Evolutionary conservation across 2,113 vertebrate species (phyloP).

Genomic region (Rhadina sibilatrix): DNA sequence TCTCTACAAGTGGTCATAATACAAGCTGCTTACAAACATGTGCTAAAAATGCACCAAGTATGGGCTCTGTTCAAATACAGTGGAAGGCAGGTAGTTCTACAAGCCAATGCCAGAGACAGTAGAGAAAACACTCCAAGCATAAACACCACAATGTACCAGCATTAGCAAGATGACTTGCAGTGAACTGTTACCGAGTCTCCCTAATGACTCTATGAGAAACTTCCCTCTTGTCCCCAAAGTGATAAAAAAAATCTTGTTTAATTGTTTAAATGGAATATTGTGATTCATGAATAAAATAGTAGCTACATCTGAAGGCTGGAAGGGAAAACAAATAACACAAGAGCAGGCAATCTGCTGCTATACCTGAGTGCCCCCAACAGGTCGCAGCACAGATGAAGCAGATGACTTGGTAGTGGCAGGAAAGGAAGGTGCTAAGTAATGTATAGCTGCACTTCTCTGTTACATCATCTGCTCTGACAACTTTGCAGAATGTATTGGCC

Average conservation of each 20-base stretch:
- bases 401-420: background rate
- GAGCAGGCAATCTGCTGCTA: slow-evolving; percentile 13
- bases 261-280: slow-evolving; percentile 10
- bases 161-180: background rate
- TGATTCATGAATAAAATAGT: slow-evolving; percentile 4
- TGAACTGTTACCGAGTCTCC: background rate
- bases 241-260: background rate
- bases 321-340: background rate
- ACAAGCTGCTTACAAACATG: background rate
- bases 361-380: slow-evolving; percentile 72
- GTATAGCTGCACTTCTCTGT: background rate
- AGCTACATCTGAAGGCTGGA: background rate
- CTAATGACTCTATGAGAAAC: slow-evolving; percentile 30
- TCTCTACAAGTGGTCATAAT: background rate
- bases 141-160: background rate
- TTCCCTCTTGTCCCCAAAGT: slow-evolving; percentile 5
- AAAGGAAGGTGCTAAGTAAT: background rate
- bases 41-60: background rate
- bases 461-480: background rate
- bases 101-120: background rate
- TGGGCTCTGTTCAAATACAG: background rate
- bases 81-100: background rate
- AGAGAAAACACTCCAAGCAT: background rate
- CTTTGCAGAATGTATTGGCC: background rate
- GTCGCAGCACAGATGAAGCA: background rate